These are phyloP conservation scores for Athrips mouffetella DNA, from an alignment of 2,888 invertebrate species.

Conservation along the genomic window DNA sequence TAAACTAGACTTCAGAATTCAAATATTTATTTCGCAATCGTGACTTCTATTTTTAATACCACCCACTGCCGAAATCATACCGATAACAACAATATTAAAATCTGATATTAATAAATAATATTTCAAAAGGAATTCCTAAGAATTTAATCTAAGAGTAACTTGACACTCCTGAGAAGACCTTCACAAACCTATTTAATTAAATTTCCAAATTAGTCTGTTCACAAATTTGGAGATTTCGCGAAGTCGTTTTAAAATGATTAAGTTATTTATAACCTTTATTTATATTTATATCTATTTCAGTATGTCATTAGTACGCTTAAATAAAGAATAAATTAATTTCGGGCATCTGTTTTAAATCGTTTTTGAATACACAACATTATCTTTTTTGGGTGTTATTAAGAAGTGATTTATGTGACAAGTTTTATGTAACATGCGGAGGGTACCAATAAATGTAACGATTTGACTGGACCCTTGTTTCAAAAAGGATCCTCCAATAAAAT, in stretches of 20 bases:
- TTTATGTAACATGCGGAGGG: conserved; percentile 48
- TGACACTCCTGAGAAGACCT: conserved; percentile 7
- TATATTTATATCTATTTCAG: conserved; percentile 15
- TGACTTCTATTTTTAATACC: too few relatives aligned
- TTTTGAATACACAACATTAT: conserved; percentile 57
- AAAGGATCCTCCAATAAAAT: conserved; percentile 47
- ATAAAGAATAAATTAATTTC: conserved; percentile 18
- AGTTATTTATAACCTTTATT: conserved; percentile 12
- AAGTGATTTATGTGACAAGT: conserved; percentile 68
- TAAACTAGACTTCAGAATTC: too few relatives aligned
- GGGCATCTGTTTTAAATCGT: conserved; percentile 50
- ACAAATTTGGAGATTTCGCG: conserved; percentile 8
- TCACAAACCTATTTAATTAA: conserved; percentile 1
- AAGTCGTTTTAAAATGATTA: conserved; percentile 9
- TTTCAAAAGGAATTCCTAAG: background rate
- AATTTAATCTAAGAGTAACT: background rate
- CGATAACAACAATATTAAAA: background rate
- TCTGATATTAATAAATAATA: background rate
- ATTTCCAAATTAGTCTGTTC: conserved; percentile 3
- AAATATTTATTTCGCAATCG: too few relatives aligned
- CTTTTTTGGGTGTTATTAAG: conserved; percentile 64
- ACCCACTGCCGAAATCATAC: too few relatives aligned
- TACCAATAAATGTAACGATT: conserved; percentile 64
- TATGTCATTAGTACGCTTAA: conserved; percentile 18
- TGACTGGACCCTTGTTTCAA: conserved; percentile 62